Percentiles rank a stretch among this genome's conserved stretches.
Conservation (phyloP, 2,113 vertebrate species). For the Ceyx melanurus region DNA sequence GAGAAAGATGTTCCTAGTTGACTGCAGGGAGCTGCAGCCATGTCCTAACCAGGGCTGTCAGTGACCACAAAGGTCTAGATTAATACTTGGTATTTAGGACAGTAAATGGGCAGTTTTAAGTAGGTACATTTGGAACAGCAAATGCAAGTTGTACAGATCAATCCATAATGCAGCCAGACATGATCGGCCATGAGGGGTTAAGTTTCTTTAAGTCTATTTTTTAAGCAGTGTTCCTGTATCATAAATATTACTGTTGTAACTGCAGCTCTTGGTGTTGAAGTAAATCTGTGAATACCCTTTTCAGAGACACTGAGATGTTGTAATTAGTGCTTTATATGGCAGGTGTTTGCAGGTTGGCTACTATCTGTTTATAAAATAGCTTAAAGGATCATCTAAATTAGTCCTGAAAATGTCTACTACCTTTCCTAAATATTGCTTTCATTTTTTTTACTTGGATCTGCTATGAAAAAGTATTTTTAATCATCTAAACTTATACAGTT, state of each 20-base stretch:
- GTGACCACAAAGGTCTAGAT: background rate
- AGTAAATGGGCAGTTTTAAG: background rate
- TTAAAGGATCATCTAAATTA: background rate
- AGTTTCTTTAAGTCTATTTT: background rate
- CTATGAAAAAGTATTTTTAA: slow-evolving; percentile 25
- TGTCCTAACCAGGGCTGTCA: background rate
- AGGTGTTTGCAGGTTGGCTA: background rate
- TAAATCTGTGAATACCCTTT: background rate
- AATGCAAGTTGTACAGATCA: background rate
- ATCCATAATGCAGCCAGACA: background rate
- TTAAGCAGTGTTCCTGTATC: background rate
- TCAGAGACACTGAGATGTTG: background rate
- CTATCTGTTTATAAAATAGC: background rate
- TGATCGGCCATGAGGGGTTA: background rate
- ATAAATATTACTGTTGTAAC: background rate
- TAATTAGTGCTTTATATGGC: background rate
- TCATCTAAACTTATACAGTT: background rate
- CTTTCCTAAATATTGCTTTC: background rate
- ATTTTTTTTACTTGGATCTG: slow-evolving; percentile 23
- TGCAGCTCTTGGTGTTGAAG: background rate
- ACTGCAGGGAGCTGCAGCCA: background rate
- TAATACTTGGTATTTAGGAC: background rate
- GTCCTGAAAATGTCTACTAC: background rate
- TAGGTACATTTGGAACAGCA: background rate
- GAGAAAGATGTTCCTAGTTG: background rate